Evolutionary conservation across 2,888 invertebrate genomes (phyloP).

Genomic region (Melinopterus prodromus): DNA sequence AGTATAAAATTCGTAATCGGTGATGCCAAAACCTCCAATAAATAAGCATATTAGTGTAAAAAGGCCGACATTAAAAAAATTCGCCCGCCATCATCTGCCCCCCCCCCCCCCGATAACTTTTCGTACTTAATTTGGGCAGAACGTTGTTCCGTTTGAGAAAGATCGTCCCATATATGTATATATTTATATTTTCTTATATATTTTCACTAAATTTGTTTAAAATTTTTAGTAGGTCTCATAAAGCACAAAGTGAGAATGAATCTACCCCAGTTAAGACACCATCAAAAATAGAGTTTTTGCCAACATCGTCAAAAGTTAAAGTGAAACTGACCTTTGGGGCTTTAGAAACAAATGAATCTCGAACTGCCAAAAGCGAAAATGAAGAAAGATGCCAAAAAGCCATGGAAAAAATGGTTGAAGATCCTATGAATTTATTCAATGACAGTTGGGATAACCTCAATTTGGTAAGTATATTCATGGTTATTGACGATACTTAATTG

Average conservation of each 20-base stretch:
- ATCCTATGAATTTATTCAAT: slow-evolving; percentile 35
- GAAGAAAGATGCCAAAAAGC: slow-evolving; percentile 27
- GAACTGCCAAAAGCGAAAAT: slow-evolving; percentile 24
- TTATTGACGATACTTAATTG: not conserved
- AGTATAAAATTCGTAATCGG: too few species aligned
- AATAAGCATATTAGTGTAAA: too few species aligned
- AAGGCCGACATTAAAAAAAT: too few species aligned
- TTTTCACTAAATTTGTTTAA: slow-evolving; percentile 7
- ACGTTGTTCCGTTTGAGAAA: too few species aligned
- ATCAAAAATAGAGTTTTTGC: slow-evolving; percentile 32
- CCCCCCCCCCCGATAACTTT: too few species aligned
- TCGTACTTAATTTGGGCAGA: too few species aligned
- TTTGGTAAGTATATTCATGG: slow-evolving; percentile 23
- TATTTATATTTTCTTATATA: too few species aligned
- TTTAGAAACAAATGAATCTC: slow-evolving; percentile 18
- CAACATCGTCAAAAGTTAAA: slow-evolving; percentile 46
- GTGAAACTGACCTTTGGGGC: slow-evolving; percentile 51
- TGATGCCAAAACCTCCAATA: too few species aligned
- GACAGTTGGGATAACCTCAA: slow-evolving; percentile 44
- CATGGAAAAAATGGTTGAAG: slow-evolving; percentile 25
- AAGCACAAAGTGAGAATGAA: slow-evolving; percentile 51
- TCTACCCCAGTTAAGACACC: slow-evolving; percentile 50
- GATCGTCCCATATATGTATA: too few species aligned
- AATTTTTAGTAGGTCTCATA: slow-evolving; percentile 44
- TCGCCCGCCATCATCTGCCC: too few species aligned